A percentile compares a stretch with the other conserved stretches of the same genome.
Conservation (phyloP, 2,888 invertebrate genomes). For the Plemyria rubiginata region DNA sequence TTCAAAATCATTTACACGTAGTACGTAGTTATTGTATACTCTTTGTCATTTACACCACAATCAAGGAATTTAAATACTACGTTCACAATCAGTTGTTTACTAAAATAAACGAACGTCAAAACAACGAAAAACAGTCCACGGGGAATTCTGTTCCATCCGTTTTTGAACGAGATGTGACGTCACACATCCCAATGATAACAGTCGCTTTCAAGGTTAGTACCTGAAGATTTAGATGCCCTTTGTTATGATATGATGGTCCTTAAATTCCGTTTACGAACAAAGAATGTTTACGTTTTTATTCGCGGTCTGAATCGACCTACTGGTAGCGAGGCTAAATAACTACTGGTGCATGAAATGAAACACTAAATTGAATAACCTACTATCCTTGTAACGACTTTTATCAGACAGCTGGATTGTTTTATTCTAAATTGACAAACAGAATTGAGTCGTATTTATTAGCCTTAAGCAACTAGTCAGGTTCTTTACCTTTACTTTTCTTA, state of each 20-base stretch:
- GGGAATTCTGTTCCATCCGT: background rate
- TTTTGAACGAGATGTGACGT: background rate
- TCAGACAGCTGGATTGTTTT: background rate
- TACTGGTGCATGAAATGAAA: constrained; percentile 20
- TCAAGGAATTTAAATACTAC: too few species aligned
- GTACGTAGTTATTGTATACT: too few species aligned
- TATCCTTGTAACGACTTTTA: constrained; percentile 5
- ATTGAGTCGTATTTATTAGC: background rate
- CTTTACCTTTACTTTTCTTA: background rate
- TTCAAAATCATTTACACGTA: too few species aligned
- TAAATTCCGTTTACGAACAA: background rate
- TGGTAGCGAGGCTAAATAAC: constrained; percentile 9
- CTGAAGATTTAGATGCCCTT: too few species aligned
- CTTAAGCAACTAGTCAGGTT: background rate
- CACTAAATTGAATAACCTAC: constrained; percentile 2
- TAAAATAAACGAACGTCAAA: too few species aligned
- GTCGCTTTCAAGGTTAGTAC: background rate
- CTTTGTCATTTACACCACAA: too few species aligned
- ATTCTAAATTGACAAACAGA: constrained; percentile 3
- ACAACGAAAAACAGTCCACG: too few species aligned
- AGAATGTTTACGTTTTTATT: background rate
- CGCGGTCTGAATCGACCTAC: constrained; percentile 4
- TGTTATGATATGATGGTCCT: too few species aligned
- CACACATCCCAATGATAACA: too few species aligned
- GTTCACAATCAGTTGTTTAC: too few species aligned